Evolutionary conservation across 2,797 vertebrate species (phyloP), one percentile per base, ranked within the genome.

Genomic region (Clangula hyemalis): DNA sequence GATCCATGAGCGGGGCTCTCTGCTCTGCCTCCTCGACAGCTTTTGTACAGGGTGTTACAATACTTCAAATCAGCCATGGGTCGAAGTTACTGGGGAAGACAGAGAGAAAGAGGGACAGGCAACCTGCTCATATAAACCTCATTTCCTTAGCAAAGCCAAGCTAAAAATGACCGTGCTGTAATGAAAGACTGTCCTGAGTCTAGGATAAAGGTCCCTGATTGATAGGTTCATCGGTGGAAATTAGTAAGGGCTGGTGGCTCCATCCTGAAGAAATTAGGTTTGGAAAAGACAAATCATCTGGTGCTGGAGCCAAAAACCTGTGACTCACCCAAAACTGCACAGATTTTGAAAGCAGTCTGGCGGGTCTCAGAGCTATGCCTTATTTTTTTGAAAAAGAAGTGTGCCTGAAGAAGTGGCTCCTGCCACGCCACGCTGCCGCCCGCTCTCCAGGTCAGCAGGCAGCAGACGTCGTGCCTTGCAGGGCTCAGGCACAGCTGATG

Each of bases 181-280:
- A 82, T 53, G 61, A 74, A 73, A 4, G 41, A 75, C 18, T 57
- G 54, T 80, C 69, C 11, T 6, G 30, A 89, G 39, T 62, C 58
- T 57, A 47, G 73, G 76, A 56, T 49, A 88, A 62, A n/a, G 1
- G 0, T 82, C 60, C 58, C n/a, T 81, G 91, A 85, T 66, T 69
- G 70, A 84, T 84, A 75, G 49, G 6, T 53, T 54, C 69, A 14
- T 85, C 10, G 0, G 6, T 57, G 16, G 64, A 82, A 86, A 87
- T 91, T 80, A 49, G n/a, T 53, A 47, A 21, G 58, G 69, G 49
- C 70, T 94, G 65, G 53, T 61, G 49, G 53, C 36, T 93, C 51
- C 34, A 16, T 85, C 65, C 43, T 79, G 62, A 56, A 88, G 62
- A 95, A 81, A 81, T 73, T 27, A 81, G 43, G 25, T 89, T 87